A percentile compares a stretch with the other conserved stretches of the same genome.
These are phyloP conservation scores for Phocoena sinus DNA, from an alignment of 2,113 vertebrate genomes.

Conservation along the genomic window DNA sequence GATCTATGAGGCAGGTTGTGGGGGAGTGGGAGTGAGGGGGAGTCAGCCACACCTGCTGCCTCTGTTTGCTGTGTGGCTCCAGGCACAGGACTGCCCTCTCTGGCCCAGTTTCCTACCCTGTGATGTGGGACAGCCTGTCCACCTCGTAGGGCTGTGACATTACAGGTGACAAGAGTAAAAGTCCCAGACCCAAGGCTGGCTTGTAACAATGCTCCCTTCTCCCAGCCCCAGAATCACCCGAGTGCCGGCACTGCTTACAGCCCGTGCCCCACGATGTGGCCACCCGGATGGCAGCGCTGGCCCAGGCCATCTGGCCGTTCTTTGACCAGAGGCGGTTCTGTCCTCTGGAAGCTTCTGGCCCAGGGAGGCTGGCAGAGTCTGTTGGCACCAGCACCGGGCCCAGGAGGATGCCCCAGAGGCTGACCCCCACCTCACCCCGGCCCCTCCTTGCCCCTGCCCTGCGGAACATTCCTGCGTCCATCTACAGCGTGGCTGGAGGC, in stretches of 20 bases:
- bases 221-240: neutral
- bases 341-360: neutral
- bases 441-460: too few relatives aligned
- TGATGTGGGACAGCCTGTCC: rapidly evolving
- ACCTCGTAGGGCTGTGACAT: neutral
- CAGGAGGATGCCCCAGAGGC: neutral
- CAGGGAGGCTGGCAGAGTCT: too few relatives aligned
- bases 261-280: rapidly evolving
- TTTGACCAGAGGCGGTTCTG: neutral
- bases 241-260: rapidly evolving
- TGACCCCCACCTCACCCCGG: rapidly evolving
- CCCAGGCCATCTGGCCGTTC: neutral
- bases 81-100: neutral
- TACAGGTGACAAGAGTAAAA: rapidly evolving
- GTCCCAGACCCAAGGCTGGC: neutral
- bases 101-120: neutral
- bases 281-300: rapidly evolving
- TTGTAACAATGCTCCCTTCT: neutral
- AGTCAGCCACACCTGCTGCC: neutral
- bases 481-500: neutral
- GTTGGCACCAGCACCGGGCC: neutral
- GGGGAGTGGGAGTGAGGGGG: neutral
- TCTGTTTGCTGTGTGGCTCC: too few relatives aligned
- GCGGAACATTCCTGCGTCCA: neutral
- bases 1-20: too few relatives aligned